phyloP scores from a whole-genome alignment of 2,797 vertebrate genomes.

The Silurus lanzhouensis region DNA sequence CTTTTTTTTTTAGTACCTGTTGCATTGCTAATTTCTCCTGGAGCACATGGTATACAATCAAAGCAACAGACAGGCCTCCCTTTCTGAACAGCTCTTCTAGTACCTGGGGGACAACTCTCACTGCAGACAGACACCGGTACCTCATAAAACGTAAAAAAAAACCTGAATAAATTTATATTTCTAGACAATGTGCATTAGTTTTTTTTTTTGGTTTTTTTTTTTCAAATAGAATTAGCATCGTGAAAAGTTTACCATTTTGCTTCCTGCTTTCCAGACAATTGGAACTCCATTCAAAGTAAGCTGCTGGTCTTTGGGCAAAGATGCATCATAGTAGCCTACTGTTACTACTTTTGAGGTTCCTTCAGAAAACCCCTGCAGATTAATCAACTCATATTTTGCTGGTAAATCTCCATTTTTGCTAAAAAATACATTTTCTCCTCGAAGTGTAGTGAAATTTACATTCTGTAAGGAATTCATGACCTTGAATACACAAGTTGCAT shows the following conservation, averaged over 20 bases:
- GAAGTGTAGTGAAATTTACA: conserved; percentile 72
- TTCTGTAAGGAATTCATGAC: conserved; percentile 70
- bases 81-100: conserved; percentile 69
- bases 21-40: conserved; percentile 71
- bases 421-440: conserved; percentile 75
- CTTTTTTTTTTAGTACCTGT: conserved; percentile 62
- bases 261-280: conserved; percentile 66
- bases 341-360: conserved; percentile 66
- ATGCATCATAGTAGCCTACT: conserved; percentile 75
- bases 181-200: neutral
- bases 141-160: conserved; percentile 30
- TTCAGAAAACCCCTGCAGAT: conserved; percentile 69
- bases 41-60: conserved; percentile 71
- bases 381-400: conserved; percentile 80
- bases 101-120: conserved; percentile 70
- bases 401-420: conserved; percentile 76
- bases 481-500: conserved; percentile 55
- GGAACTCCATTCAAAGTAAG: conserved; percentile 69
- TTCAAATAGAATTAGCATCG: neutral
- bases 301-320: conserved; percentile 65
- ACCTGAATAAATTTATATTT: neutral
- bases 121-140: conserved; percentile 73
- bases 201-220: too few relatives aligned
- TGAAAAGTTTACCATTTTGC: conserved; percentile 57
- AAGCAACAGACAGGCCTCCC: conserved; percentile 71